A percentile compares a stretch with the other conserved stretches of the same genome.
phyloP scores from a whole-genome alignment of 2,113 vertebrate genomes.

The Siniperca knerii region DNA sequence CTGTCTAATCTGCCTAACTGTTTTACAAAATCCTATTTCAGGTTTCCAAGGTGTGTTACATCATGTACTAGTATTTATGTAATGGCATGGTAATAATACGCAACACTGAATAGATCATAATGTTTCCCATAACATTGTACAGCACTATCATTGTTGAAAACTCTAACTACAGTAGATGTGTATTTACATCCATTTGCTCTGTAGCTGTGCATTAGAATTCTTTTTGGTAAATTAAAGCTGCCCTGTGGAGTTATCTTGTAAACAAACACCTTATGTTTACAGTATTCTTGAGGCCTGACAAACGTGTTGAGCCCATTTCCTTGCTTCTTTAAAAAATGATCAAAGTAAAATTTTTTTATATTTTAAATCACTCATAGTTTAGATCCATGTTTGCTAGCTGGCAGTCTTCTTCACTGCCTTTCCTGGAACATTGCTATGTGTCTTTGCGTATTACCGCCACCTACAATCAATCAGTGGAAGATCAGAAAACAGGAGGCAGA shows the following conservation, averaged over 20 bases:
- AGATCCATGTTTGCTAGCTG: neutral
- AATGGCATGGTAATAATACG: conserved; percentile 16
- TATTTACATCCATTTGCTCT: conserved; percentile 53
- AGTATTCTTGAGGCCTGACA: neutral
- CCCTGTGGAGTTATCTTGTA: neutral
- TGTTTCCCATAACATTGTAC: conserved; percentile 19
- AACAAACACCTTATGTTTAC: neutral
- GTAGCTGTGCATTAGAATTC: conserved; percentile 44
- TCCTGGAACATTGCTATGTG: neutral
- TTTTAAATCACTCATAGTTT: neutral
- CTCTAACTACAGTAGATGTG: neutral
- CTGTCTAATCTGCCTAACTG: neutral
- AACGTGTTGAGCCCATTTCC: neutral
- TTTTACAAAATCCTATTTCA: conserved; percentile 1
- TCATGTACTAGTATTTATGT: neutral
- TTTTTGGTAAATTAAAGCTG: conserved; percentile 8
- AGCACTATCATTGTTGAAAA: conserved; percentile 26
- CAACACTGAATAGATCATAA: neutral
- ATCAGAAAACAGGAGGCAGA: neutral
- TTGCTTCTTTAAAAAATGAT: neutral
- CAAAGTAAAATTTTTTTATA: neutral
- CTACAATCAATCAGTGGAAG: neutral
- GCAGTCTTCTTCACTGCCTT: neutral
- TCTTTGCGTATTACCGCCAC: neutral
- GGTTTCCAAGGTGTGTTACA: neutral